Percentiles rank a stretch among this genome's conserved stretches.
phyloP scores from a whole-genome alignment of 2,113 vertebrate genomes.

The Guaruba guarouba region DNA sequence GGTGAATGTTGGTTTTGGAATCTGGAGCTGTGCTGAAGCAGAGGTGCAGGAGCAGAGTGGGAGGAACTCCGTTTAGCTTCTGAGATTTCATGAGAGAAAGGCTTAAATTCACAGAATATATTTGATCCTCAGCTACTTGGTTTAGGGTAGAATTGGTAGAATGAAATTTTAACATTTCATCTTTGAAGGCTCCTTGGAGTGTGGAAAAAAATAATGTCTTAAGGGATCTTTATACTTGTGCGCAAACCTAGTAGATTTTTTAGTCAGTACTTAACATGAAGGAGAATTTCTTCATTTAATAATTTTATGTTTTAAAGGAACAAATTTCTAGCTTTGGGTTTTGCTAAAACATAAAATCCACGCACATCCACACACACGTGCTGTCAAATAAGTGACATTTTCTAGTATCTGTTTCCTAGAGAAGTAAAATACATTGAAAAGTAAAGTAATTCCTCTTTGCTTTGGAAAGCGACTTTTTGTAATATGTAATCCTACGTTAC shows the following conservation, averaged over 20 bases:
- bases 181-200: background rate
- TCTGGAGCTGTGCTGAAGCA: background rate
- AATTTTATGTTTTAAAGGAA: background rate
- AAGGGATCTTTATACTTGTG: background rate
- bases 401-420: background rate
- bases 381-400: background rate
- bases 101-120: background rate
- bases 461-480: constrained; percentile 19
- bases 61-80: background rate
- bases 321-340: background rate
- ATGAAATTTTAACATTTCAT: background rate
- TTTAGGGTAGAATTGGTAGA: background rate
- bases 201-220: background rate
- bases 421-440: background rate
- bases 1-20: background rate
- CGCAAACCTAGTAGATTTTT: background rate
- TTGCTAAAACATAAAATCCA: background rate
- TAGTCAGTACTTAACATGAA: background rate
- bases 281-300: background rate
- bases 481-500: background rate
- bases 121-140: background rate
- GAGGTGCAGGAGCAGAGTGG: background rate
- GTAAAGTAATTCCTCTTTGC: background rate
- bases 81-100: background rate
- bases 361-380: rapidly evolving